These are phyloP conservation scores for Oncorhynchus masou DNA, from an alignment of 2,113 vertebrate genomes.

Conservation along the genomic window DNA sequence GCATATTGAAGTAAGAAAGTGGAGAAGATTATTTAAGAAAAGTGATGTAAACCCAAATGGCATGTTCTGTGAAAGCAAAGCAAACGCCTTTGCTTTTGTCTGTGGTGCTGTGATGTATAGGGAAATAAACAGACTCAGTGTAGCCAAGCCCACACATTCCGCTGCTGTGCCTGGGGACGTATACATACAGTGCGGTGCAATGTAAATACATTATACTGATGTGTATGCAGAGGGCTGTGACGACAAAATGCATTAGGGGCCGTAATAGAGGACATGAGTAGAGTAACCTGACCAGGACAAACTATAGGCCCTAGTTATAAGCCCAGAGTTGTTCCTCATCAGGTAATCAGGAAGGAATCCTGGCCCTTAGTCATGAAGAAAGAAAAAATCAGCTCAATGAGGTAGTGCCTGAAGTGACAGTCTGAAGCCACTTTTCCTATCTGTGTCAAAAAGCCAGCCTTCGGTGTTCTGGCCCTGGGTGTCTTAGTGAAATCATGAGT, in stretches of 20 bases:
- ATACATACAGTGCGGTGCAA: neutral
- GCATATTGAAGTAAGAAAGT: conserved; percentile 20
- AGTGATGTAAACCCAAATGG: conserved; percentile 15
- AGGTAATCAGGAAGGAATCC: too few species aligned
- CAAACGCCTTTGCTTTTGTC: conserved; percentile 3
- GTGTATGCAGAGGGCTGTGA: neutral
- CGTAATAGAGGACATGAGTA: neutral
- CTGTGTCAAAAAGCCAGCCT: neutral
- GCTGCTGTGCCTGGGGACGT: conserved; percentile 19
- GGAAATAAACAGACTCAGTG: neutral
- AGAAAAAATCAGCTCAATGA: too few species aligned
- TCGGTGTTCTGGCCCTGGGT: neutral
- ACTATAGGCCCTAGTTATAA: neutral
- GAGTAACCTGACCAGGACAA: neutral
- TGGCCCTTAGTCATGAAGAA: too few species aligned
- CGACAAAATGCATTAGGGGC: neutral
- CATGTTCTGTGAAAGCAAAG: conserved; percentile 9
- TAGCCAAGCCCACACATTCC: neutral
- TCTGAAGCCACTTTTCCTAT: too few species aligned
- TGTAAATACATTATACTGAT: conserved; percentile 7
- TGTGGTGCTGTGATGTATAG: neutral
- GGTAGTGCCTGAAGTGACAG: too few species aligned
- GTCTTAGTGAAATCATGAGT: neutral
- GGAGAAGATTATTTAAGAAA: conserved; percentile 8
- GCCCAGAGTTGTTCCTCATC: neutral